Conservation (phyloP, 2,797 vertebrate genomes). For the Pantherophis vulpinus region DNA sequence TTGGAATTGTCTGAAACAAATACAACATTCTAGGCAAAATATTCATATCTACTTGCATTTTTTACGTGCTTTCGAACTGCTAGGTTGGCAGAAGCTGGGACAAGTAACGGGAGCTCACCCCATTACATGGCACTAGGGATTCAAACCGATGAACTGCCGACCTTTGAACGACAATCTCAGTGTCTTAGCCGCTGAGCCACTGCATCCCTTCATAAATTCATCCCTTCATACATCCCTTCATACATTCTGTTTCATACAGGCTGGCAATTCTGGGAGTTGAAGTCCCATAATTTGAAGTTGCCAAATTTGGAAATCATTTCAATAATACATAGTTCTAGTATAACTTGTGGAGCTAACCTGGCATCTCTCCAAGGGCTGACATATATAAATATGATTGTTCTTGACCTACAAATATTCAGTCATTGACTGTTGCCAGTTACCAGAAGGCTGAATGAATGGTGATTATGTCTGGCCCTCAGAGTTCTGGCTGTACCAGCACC, state of each 20-base stretch:
- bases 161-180: too few species aligned
- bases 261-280: background rate
- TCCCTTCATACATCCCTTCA: too few species aligned
- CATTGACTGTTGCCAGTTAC: background rate
- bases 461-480: background rate
- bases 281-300: background rate
- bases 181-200: too few species aligned
- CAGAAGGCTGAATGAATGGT: background rate
- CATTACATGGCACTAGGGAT: too few species aligned
- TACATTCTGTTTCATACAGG: background rate
- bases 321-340: background rate
- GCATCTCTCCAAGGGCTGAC: background rate
- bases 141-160: too few species aligned
- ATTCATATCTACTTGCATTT: too few species aligned
- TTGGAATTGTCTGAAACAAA: too few species aligned
- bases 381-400: background rate
- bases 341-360: background rate
- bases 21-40: too few species aligned
- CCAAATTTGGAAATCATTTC: background rate
- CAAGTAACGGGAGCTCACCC: too few species aligned
- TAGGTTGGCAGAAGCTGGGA: too few species aligned
- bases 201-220: too few species aligned
- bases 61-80: too few species aligned
- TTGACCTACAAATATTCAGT: background rate
- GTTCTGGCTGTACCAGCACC: background rate